Evolutionary conservation across 2,888 invertebrate species (phyloP), one percentile per base, ranked within the genome.

Genomic region (Drosophila prolongata): DNA sequence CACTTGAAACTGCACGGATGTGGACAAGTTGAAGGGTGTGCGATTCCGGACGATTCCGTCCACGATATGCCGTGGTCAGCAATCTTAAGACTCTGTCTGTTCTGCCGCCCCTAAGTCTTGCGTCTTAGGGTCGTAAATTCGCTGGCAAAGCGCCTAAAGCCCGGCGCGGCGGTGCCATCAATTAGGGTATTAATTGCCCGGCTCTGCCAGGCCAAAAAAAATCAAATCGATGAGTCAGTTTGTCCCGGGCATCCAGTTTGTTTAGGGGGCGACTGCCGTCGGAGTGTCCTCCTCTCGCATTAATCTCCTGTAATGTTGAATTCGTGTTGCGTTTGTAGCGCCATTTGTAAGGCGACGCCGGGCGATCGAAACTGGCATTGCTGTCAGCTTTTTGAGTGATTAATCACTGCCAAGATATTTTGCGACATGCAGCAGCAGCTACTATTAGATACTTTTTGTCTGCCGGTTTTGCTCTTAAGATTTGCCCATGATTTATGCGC

Each of bases 371-470:
- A 10, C 27, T 6, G 38, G 9, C 69, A 40, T 47, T 19, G 67
- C 81, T 77, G 84, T 75, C 89, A 76, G 75, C 57, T 69, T 78
- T 76, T 76, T 84, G 85, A 79, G 71, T 87, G 85, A 87, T 87
- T 89, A 87, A 87, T 89, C 88, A 77, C 77, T 27, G 30, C 19
- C 54, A 42, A 75, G 83, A 89, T 77, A 64, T 65, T 73, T 75
- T 52, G 78, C 72, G 86, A 82, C 86, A 89, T 49, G 61, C 59
- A 75, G 49, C 70, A 59, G 71, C 70, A 69, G 88, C 84, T 84
- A 85, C 87, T 89, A 84, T 85, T 85, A 89, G 89, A 89, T 89
- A 89, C 76, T 70, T 84, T 82, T 84, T 79, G 87, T 76, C 71
- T 75, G 54, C 56, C 67, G 60, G 49, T 70, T 61, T 67, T 42